Base-by-base conservation (phyloP, 2,888 invertebrate genomes). In the Ophion ellenae region DNA sequence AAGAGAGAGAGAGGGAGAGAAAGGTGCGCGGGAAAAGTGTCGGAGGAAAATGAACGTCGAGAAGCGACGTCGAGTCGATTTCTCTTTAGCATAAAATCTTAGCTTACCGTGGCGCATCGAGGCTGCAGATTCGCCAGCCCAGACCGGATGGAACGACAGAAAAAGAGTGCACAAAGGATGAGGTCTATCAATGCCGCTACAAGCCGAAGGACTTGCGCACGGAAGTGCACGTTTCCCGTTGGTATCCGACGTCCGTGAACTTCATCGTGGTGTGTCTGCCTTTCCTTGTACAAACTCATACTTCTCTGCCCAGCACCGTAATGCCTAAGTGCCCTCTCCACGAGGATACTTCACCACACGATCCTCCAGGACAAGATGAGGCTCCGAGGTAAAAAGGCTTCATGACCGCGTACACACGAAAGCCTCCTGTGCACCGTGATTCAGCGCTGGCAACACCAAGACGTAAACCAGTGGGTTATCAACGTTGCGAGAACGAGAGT, bases 81-180 rank as follows among this genome's bases (percentile, higher is more conserved):
- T 86, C 86, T 90, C 88, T 87, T 90, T 89, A 89, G 89, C 90
- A 89, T 90, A 88, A 90, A 90, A 90, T 89, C 87, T 87, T 85
- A 82, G 84, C 85, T 79, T 73, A 82, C 85, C 67, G 75, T 84
- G 81, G 87, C 5, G 79, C 86, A 84, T 83, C 73, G 64, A 83
- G 86, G 86, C 80, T 75, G 66, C 81, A 84, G 81, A 85, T 73
- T 81, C 71, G 61, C 82, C 24, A 74, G 59, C 28, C 66, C 40
- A 80, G 64, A 73, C 45, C 70, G 70, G 59, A 69, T 47, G 32
- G 36, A 53, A 75, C 53, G 59, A 81, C 66, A 66, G 76, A 83
- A 83, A 83, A 80, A 59, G 47, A 71, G 69, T 28, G 75, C 70
- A 71, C 53, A 59, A 63, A 81, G 67, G 76, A 80, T 81, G 67